Percentiles rank a stretch among this genome's conserved stretches.
These are phyloP conservation scores for Tretioscincus oriximinensis DNA, from an alignment of 2,113 vertebrate genomes.

Conservation along the genomic window DNA sequence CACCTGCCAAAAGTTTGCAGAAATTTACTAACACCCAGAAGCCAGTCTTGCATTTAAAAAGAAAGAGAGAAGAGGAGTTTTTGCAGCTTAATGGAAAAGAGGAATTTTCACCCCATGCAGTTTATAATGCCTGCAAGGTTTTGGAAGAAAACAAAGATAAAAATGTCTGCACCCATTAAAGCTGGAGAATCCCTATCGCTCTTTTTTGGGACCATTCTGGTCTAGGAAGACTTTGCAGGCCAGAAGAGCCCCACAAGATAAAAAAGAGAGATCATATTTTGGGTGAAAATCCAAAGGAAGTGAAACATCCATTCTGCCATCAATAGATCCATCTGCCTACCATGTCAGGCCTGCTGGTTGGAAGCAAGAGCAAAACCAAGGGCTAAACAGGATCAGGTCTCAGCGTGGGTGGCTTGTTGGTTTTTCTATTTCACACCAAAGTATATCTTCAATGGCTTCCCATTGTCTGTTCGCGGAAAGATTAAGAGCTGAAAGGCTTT, in stretches of 20 bases:
- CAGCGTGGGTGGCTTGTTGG: too few species aligned
- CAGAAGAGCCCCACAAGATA: conserved; percentile 38
- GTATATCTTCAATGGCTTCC: conserved; percentile 26
- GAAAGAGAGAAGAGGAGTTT: too few species aligned
- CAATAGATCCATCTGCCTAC: conserved; percentile 63
- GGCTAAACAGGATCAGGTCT: conserved; percentile 66
- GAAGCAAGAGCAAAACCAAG: conserved; percentile 71
- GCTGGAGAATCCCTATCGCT: too few species aligned
- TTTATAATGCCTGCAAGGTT: too few species aligned
- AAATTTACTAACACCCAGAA: conserved; percentile 29
- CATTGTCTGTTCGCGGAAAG: not conserved
- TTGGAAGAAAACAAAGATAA: too few species aligned
- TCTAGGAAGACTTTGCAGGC: conserved; percentile 48
- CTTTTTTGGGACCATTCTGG: too few species aligned
- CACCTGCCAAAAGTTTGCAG: not conserved
- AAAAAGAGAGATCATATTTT: conserved; percentile 77
- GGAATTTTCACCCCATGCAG: too few species aligned
- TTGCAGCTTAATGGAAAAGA: too few species aligned
- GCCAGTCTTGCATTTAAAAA: conserved; percentile 45
- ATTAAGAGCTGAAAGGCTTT: not conserved
- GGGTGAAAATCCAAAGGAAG: conserved; percentile 79
- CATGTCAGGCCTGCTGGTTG: conserved; percentile 79
- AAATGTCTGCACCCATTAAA: too few species aligned
- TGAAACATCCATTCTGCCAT: not conserved
- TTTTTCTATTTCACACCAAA: conserved; percentile 40